Base-by-base conservation (phyloP, 1,140 invertebrate genomes). In the Drosophila rufa region DNA sequence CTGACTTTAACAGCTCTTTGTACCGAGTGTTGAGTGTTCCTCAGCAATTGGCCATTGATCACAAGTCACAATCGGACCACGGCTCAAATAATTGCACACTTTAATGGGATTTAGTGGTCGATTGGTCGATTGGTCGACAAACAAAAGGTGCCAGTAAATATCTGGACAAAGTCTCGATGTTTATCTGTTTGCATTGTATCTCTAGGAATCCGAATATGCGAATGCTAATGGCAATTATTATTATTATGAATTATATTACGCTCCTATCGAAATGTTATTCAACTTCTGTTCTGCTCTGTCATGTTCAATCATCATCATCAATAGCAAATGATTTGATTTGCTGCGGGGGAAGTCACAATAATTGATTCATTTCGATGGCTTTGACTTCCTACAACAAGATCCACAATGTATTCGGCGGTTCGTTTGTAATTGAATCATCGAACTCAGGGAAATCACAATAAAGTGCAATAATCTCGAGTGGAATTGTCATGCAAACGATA, bases 41-140 rank as follows among this genome's bases (percentile, higher is more conserved):
- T 65, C 62, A 19, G 66, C 66, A 27, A 66, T 69, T 69, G 66
- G 47, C 62, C 61, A 70, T 69, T 69, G 66, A 66, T 69, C 66
- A 43, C 38, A 53, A 3, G 12, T 15, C 33, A 38, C 47, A 51
- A 53, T 46, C 40, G 60, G 40, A 51, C 60, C 50, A 36, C 22
- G 69, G n/a, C 51, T 47, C 70, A 79, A 86, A 86, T 87, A 82
- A 79, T 86, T 86, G 79, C 82, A 76, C 83, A 87, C 83, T 76
- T 80, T 76, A 86, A 87, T 76, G 83, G 60, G 79, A 80, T 75
- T 82, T 74, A 59, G 48, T 50, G 77, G 53, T 55, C 51, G 11
- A 53, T 53, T 42, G 15, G 5, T n/a, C 33, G 15, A 42, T 42
- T 42, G 40, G 57, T 75, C 30, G 48, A 42, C 64, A 79, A 80